These are phyloP conservation scores for Spizaetus ornatus DNA, from an alignment of 2,113 vertebrate genomes.

Conservation along the genomic window DNA sequence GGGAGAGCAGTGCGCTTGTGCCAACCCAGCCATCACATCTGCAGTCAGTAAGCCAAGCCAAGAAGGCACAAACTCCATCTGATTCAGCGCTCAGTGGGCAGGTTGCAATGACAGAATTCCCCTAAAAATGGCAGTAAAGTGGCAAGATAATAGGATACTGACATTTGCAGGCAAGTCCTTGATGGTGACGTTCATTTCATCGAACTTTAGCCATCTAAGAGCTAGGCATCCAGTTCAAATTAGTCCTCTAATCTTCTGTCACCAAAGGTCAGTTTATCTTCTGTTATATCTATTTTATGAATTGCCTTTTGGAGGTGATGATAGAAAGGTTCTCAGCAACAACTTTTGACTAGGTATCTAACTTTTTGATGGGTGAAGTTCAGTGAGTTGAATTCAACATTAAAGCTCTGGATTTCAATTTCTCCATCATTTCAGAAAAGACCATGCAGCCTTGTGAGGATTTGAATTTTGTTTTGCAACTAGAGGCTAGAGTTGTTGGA, in stretches of 20 bases:
- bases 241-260: background rate
- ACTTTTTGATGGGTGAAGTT: background rate
- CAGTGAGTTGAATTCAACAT: background rate
- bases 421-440: background rate
- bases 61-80: background rate
- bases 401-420: background rate
- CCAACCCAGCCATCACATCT: background rate
- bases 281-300: background rate
- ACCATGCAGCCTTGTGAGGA: background rate
- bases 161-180: background rate
- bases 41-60: background rate
- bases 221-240: background rate
- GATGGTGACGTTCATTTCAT: background rate
- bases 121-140: background rate
- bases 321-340: background rate
- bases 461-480: background rate
- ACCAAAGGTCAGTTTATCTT: background rate
- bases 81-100: background rate
- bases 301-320: background rate
- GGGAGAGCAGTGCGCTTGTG: background rate
- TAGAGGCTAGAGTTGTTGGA: background rate
- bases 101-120: background rate
- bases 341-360: background rate
- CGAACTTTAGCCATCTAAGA: background rate
- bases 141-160: background rate